Evolutionary conservation across 2,113 vertebrate genomes (phyloP).

Genomic region (Egretta garzetta): DNA sequence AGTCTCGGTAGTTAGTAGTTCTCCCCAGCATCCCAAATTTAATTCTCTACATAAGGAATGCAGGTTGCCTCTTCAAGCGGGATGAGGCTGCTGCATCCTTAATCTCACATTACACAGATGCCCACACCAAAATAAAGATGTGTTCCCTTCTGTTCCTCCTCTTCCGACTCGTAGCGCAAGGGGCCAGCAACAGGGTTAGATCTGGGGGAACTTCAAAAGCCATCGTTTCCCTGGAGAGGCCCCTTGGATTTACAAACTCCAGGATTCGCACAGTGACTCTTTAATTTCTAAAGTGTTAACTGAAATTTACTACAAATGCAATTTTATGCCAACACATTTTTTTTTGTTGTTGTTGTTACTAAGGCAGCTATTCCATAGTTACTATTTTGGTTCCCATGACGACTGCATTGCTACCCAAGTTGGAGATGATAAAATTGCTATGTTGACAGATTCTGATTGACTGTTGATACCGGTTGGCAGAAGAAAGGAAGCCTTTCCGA

Average conservation of each 20-base stretch:
- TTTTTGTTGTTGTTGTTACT: constrained; percentile 57
- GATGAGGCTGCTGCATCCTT: neutral
- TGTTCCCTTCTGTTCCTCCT: neutral
- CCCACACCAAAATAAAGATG: neutral
- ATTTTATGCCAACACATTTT: constrained; percentile 53
- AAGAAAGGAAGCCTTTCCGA: constrained; percentile 29
- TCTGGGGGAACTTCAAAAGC: neutral
- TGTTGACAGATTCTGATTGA: constrained; percentile 74
- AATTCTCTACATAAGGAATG: neutral
- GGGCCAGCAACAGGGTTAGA: neutral
- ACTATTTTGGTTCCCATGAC: constrained; percentile 71
- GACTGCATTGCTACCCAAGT: constrained; percentile 49
- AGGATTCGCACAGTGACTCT: neutral
- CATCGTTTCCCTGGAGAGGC: neutral
- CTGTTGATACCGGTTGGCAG: constrained; percentile 65
- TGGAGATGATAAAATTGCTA: constrained; percentile 66
- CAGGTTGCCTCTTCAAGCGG: neutral
- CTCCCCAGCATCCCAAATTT: constrained; percentile 9
- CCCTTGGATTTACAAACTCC: constrained; percentile 15
- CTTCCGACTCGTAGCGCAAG: neutral
- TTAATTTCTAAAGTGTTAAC: constrained; percentile 59
- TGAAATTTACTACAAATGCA: constrained; percentile 66
- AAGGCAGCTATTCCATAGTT: constrained; percentile 65
- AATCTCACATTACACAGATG: neutral
- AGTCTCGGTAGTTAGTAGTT: neutral